Evolutionary conservation across 2,113 vertebrate species (phyloP).

Genomic region (Neotoma lepida): DNA sequence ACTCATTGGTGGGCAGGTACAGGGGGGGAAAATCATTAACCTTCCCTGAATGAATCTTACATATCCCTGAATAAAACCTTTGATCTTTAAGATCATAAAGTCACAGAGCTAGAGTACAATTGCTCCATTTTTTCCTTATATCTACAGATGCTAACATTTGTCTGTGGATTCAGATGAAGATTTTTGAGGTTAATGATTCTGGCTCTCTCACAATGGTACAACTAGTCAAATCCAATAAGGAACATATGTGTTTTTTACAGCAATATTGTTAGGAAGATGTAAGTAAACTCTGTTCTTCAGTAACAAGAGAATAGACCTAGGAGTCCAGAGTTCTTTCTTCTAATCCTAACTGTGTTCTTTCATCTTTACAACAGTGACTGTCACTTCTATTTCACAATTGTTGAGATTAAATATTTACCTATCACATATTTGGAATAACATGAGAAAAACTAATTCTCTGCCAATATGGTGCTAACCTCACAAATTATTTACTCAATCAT

Average conservation of each 20-base stretch:
- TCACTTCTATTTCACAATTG: neutral
- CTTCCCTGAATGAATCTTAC: conserved; percentile 19
- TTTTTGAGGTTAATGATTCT: neutral
- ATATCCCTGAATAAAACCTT: conserved; percentile 33
- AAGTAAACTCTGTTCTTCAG: neutral
- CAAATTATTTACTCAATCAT: conserved; percentile 22
- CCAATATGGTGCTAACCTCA: neutral
- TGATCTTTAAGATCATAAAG: neutral
- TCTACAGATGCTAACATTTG: conserved; percentile 42
- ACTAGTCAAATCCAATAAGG: neutral
- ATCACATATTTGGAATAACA: neutral
- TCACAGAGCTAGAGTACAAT: neutral
- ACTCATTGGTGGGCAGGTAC: neutral
- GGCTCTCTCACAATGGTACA: neutral
- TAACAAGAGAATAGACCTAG: neutral
- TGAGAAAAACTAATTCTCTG: conserved; percentile 17
- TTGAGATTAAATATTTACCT: conserved; percentile 23
- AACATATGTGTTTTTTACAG: neutral
- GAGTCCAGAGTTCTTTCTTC: neutral
- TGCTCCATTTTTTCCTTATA: neutral
- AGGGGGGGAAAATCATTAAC: conserved; percentile 36
- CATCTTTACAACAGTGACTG: neutral
- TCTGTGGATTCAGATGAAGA: neutral
- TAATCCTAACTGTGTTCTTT: neutral
- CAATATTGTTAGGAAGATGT: conserved; percentile 25